These are phyloP conservation scores for Galago senegalensis DNA, from an alignment of 2,797 vertebrate species.

Conservation along the genomic window DNA sequence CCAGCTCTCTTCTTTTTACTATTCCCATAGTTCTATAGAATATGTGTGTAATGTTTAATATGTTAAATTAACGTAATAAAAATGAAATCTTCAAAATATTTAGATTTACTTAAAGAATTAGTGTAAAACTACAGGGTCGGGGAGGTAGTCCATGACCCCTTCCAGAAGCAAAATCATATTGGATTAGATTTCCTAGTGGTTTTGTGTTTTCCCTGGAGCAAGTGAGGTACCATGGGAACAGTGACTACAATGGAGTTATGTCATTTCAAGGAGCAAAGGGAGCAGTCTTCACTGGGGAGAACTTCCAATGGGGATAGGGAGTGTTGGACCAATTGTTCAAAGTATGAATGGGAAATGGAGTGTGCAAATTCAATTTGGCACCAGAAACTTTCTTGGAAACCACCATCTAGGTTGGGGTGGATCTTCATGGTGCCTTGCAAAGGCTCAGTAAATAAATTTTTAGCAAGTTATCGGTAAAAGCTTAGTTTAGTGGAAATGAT, in stretches of 20 bases:
- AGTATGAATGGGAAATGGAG: conserved; percentile 17
- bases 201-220: conserved; percentile 57
- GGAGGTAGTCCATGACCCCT: conserved; percentile 18
- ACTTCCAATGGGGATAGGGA: not conserved
- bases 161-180: conserved; percentile 37
- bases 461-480: conserved; percentile 15
- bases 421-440: not conserved
- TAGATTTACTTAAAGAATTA: conserved; percentile 66
- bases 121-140: conserved; percentile 42
- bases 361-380: conserved; percentile 35
- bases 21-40: conserved; percentile 54
- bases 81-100: conserved; percentile 60
- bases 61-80: conserved; percentile 59
- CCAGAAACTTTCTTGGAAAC: conserved; percentile 45
- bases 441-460: not conserved
- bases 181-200: conserved; percentile 52
- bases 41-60: conserved; percentile 59
- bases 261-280: conserved; percentile 50
- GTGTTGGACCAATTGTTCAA: conserved; percentile 22
- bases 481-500: conserved; percentile 32
- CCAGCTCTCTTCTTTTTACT: conserved; percentile 48
- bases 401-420: not conserved
- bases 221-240: not conserved
- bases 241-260: conserved; percentile 50
- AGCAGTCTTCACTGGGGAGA: not conserved